These are phyloP conservation scores for Toxostoma redivivum DNA, from an alignment of 2,113 vertebrate species.

Conservation along the genomic window DNA sequence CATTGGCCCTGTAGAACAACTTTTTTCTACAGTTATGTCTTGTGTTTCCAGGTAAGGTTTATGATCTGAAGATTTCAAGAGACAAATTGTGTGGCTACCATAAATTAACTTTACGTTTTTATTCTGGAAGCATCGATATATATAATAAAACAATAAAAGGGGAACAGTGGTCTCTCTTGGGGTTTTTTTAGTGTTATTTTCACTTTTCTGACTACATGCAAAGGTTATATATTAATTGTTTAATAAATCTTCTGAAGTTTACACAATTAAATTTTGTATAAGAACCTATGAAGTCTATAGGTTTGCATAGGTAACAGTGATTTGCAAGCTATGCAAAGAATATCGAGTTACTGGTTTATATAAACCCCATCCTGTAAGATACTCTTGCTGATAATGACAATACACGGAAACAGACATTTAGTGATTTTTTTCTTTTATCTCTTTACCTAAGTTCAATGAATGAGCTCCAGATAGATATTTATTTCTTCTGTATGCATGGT, in stretches of 20 bases:
- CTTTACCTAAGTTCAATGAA: not conserved
- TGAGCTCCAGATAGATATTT: not conserved
- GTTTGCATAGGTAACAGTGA: not conserved
- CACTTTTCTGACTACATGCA: not conserved
- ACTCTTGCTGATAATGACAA: not conserved
- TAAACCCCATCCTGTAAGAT: not conserved
- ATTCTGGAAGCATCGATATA: not conserved
- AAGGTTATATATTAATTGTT: not conserved
- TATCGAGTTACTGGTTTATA: not conserved
- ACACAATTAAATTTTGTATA: not conserved
- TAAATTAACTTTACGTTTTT: not conserved
- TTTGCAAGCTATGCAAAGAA: not conserved
- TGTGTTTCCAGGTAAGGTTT: not conserved
- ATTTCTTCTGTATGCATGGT: not conserved
- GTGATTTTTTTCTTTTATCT: rapidly evolving
- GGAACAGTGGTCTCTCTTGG: not conserved
- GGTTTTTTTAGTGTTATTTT: not conserved
- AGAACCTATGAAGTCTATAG: not conserved
- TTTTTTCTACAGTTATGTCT: not conserved
- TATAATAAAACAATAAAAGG: not conserved
- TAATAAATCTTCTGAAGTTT: not conserved
- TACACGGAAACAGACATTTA: not conserved
- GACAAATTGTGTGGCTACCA: not conserved
- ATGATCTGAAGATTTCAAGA: not conserved
- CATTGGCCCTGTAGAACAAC: not conserved